Conservation (phyloP, 2,888 invertebrate genomes). For the Zaprionus obscuricornis region DNA sequence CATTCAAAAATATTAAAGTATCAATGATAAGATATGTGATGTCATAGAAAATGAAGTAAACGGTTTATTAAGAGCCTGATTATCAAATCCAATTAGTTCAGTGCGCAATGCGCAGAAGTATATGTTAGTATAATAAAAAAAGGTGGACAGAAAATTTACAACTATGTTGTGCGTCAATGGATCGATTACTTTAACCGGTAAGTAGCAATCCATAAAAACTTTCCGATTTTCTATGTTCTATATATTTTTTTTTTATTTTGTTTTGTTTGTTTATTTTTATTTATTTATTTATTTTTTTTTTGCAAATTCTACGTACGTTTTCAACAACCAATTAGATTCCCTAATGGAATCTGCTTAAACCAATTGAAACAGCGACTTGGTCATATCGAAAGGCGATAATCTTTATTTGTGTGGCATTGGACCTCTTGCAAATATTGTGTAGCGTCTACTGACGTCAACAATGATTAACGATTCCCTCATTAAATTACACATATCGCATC, state of each 20-base stretch:
- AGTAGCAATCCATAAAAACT: too few relatives aligned
- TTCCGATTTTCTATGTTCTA: too few relatives aligned
- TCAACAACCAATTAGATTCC: slow-evolving; percentile 21
- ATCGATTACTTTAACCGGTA: slow-evolving; percentile 12
- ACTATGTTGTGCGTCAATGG: slow-evolving; percentile 42
- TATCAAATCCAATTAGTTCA: slow-evolving; percentile 15
- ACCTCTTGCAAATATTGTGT: background rate
- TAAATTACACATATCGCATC: too few relatives aligned
- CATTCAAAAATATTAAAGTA: background rate
- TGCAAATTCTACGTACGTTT: too few relatives aligned
- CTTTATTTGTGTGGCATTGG: slow-evolving; percentile 32
- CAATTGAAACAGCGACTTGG: slow-evolving; percentile 4
- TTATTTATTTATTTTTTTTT: too few relatives aligned
- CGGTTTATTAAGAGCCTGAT: slow-evolving; percentile 16
- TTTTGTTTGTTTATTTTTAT: background rate
- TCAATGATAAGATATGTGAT: slow-evolving; percentile 42
- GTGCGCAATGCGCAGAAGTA: slow-evolving; percentile 32
- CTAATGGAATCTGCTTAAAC: slow-evolving; percentile 12
- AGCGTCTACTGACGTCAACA: slow-evolving; percentile 41
- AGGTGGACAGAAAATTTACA: slow-evolving; percentile 44
- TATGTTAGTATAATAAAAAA: slow-evolving; percentile 16
- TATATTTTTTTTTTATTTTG: background rate
- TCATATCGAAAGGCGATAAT: slow-evolving; percentile 37
- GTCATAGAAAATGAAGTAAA: slow-evolving; percentile 20
- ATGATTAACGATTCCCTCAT: slow-evolving; percentile 21